Evolutionary conservation across 2,797 vertebrate species (phyloP).

Genomic region (Crenichthys baileyi): DNA sequence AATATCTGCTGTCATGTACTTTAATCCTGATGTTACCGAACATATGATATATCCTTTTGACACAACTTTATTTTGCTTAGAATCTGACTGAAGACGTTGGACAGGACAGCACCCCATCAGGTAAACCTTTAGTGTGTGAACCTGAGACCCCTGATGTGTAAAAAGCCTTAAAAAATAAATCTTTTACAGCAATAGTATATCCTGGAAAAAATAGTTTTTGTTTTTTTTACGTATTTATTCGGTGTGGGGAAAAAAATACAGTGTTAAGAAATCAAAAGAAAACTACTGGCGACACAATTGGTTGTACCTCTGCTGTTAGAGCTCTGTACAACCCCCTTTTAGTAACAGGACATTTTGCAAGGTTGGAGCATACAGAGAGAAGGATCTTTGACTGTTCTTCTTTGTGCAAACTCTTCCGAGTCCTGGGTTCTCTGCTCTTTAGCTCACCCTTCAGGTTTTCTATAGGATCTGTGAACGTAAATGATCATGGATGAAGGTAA

Average conservation of each 20-base stretch:
- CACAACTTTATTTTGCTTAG: slow-evolving; percentile 69
- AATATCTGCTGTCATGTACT: slow-evolving; percentile 57
- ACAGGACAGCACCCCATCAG: slow-evolving; percentile 95
- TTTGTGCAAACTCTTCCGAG: too few species aligned
- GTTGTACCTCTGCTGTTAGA: background rate
- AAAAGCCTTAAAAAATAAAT: background rate
- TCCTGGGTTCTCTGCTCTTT: too few species aligned
- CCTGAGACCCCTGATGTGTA: background rate
- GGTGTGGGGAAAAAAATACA: too few species aligned
- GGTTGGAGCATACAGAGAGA: too few species aligned
- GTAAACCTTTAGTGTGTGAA: slow-evolving; percentile 69
- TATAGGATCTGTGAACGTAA: too few species aligned
- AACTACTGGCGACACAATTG: too few species aligned
- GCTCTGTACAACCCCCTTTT: background rate
- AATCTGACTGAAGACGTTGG: slow-evolving; percentile 97
- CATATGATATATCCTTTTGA: slow-evolving; percentile 17
- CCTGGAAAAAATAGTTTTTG: too few species aligned
- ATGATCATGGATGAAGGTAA: background rate
- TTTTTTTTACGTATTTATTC: too few species aligned
- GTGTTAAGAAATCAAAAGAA: too few species aligned
- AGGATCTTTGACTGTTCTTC: too few species aligned
- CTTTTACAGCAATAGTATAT: too few species aligned
- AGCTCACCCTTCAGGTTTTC: too few species aligned
- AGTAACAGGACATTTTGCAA: background rate
- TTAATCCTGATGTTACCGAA: slow-evolving; percentile 11